Percentiles rank a stretch among this genome's conserved stretches.
These are phyloP conservation scores for Eurytoma californica DNA, from an alignment of 2,888 invertebrate genomes.

Conservation along the genomic window DNA sequence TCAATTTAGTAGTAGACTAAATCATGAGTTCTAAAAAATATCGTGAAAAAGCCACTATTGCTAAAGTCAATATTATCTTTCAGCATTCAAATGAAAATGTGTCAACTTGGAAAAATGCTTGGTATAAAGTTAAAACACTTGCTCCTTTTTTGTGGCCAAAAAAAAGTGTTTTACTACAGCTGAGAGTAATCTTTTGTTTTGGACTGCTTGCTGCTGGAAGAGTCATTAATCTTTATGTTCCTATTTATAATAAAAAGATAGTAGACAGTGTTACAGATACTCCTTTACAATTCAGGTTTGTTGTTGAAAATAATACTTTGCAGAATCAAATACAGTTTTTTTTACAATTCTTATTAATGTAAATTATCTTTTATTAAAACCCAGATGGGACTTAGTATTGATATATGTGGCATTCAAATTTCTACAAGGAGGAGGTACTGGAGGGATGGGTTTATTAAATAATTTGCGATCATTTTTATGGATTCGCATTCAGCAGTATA, in stretches of 20 bases:
- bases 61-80: conserved; percentile 54
- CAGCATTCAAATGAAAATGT: conserved; percentile 77
- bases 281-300: conserved; percentile 67
- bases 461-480: conserved; percentile 94
- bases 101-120: conserved; percentile 88
- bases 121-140: conserved; percentile 86
- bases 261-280: conserved; percentile 73
- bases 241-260: conserved; percentile 93
- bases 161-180: conserved; percentile 85
- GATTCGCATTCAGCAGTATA: conserved; percentile 97
- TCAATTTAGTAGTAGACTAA: background rate
- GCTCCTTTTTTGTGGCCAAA: conserved; percentile 97
- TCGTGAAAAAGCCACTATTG: conserved; percentile 30
- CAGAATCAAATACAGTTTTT: conserved; percentile 79
- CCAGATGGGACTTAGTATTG: conserved; percentile 92
- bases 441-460: conserved; percentile 94
- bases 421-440: conserved; percentile 95
- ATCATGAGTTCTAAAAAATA: conserved; percentile 9
- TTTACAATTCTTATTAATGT: conserved; percentile 72
- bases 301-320: conserved; percentile 30
- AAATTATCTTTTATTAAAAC: background rate
- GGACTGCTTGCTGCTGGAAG: conserved; percentile 86
- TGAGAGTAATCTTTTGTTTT: conserved; percentile 89
- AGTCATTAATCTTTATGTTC: conserved; percentile 92
- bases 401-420: conserved; percentile 93